These are phyloP conservation scores for Paramisgurnus dabryanus DNA, from an alignment of 2,113 vertebrate genomes.

Conservation along the genomic window DNA sequence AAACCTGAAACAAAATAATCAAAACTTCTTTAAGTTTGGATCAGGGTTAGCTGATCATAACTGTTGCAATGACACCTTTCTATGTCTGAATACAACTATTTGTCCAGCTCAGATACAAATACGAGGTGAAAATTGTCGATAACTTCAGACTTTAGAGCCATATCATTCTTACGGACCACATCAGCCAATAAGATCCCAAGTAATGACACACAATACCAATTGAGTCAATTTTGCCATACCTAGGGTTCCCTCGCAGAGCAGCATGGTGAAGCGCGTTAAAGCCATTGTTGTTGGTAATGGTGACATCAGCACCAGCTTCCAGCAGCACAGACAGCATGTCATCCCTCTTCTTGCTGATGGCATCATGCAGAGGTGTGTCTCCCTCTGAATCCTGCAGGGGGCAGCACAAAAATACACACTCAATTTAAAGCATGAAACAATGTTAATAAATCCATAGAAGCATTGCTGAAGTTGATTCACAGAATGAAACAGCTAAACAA, in stretches of 20 bases:
- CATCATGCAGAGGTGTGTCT: conserved; percentile 95
- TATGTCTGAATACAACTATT: no score
- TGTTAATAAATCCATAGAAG: not conserved
- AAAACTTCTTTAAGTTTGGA: no score
- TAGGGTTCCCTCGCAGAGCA: conserved; percentile 95
- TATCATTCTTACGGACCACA: not conserved
- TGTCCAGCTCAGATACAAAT: no score
- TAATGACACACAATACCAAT: not conserved
- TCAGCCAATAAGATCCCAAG: not conserved
- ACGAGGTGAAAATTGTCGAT: no score
- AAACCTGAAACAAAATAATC: no score
- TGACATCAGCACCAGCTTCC: conserved; percentile 96
- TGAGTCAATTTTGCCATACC: conserved; percentile 71
- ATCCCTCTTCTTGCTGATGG: conserved; percentile 98
- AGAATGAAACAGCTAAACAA: not conserved
- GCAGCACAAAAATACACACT: conserved; percentile 9
- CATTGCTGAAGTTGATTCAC: not conserved
- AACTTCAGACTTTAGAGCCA: not conserved
- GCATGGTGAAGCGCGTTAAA: conserved; percentile 98
- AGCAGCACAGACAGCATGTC: conserved; percentile 96
- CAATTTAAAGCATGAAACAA: not conserved
- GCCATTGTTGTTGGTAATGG: conserved; percentile 98
- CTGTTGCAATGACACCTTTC: no score
- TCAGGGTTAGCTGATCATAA: no score
- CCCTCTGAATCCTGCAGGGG: conserved; percentile 90